Conservation (phyloP, 2,797 vertebrate genomes). For the Channa striata region DNA sequence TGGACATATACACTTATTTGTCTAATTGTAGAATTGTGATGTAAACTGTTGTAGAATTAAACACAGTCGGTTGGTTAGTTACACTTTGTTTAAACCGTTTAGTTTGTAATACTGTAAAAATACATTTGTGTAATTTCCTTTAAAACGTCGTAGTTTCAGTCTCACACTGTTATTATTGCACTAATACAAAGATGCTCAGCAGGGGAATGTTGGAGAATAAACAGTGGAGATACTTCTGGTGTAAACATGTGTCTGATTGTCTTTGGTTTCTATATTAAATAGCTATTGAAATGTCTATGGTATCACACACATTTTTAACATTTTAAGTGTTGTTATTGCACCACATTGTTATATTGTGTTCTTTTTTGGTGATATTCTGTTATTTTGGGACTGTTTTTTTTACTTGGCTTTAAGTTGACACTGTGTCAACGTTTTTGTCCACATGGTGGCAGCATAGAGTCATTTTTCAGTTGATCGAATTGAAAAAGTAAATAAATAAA, state of each 20-base stretch:
- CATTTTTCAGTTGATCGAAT: too few relatives aligned
- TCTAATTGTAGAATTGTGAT: not conserved
- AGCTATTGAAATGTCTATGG: not conserved
- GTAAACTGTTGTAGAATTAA: too few relatives aligned
- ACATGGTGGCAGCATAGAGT: slow-evolving; percentile 58
- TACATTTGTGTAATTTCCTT: not conserved
- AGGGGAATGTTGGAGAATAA: not conserved
- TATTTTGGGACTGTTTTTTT: too few relatives aligned
- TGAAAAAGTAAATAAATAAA: too few relatives aligned
- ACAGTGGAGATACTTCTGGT: not conserved
- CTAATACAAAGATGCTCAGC: too few relatives aligned
- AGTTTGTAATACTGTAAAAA: not conserved
- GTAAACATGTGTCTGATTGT: not conserved
- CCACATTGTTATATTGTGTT: too few relatives aligned
- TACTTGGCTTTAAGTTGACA: not conserved
- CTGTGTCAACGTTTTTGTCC: slow-evolving; percentile 24
- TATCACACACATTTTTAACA: not conserved
- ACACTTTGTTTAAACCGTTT: not conserved
- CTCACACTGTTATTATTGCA: not conserved
- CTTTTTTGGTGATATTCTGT: not conserved
- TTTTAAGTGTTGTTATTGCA: too few relatives aligned
- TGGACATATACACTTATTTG: not conserved
- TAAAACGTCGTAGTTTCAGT: not conserved
- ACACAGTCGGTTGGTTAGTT: not conserved
- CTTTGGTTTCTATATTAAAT: not conserved